Conservation (phyloP, 1,140 invertebrate species). For the Magallana ariakensis region DNA sequence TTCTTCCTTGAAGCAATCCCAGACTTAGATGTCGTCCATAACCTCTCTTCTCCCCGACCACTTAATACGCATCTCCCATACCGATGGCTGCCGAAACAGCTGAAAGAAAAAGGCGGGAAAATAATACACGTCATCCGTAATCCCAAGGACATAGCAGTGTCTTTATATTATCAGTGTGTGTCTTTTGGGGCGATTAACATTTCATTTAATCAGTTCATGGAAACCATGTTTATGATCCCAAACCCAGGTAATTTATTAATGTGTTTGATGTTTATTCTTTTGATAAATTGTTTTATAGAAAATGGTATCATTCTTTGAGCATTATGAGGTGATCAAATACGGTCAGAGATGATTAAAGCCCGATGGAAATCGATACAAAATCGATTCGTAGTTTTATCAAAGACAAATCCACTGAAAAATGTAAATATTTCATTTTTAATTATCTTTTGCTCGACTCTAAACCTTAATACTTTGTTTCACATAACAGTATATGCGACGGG, state of each 20-base stretch:
- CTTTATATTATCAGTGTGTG: conserved; percentile 49
- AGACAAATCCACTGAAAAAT: not conserved
- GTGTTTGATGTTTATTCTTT: not conserved
- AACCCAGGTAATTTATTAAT: too few species aligned
- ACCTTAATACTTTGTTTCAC: not conserved
- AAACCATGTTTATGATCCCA: not conserved
- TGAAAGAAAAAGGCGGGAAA: conserved; percentile 51
- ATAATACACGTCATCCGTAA: conserved; percentile 59
- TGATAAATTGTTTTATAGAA: not conserved
- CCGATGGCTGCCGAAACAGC: conserved; percentile 49
- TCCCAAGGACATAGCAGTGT: conserved; percentile 62
- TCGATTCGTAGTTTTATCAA: not conserved
- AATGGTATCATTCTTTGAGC: not conserved
- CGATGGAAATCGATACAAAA: too few species aligned
- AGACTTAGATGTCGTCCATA: conserved; percentile 26
- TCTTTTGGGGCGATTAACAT: not conserved
- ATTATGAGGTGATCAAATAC: not conserved
- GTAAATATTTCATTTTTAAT: not conserved
- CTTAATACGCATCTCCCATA: conserved; percentile 60
- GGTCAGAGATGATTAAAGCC: too few species aligned
- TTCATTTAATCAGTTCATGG: not conserved
- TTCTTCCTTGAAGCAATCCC: conserved; percentile 42
- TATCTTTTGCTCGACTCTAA: not conserved
- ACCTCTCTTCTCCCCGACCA: conserved; percentile 57
- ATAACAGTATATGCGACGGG: not conserved